A percentile compares a stretch with the other conserved stretches of the same genome.
Conservation (phyloP, 35 echinoderm and acorn worm genomes). For the Apostichopus californicus region DNA sequence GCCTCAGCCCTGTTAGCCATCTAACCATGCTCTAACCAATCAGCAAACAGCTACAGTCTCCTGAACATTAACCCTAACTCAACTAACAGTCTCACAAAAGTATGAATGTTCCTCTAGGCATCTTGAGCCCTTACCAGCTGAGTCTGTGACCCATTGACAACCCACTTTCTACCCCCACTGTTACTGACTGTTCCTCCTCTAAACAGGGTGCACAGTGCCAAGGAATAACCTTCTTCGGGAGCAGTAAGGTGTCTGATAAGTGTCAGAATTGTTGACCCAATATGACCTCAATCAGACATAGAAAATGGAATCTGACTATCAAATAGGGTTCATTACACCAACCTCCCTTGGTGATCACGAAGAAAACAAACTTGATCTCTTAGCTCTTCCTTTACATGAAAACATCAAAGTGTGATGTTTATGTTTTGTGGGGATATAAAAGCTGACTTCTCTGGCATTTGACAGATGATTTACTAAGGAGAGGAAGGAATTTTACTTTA, state of each 20-base stretch:
- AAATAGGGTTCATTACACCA: not conserved
- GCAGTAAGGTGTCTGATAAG: not conserved
- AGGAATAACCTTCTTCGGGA: not conserved
- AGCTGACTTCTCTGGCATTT: too few relatives aligned
- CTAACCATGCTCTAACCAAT: too few relatives aligned
- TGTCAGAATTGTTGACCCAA: not conserved
- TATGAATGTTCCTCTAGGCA: too few relatives aligned
- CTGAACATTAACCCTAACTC: too few relatives aligned
- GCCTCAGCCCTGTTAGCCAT: too few relatives aligned
- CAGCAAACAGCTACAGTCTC: too few relatives aligned
- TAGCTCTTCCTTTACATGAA: not conserved
- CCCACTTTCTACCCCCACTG: not conserved
- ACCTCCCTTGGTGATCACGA: not conserved
- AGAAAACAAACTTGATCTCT: not conserved
- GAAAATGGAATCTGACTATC: not conserved
- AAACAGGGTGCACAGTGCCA: not conserved
- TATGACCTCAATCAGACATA: not conserved
- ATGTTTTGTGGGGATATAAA: too few relatives aligned
- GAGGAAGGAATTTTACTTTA: too few relatives aligned
- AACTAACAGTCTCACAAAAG: too few relatives aligned
- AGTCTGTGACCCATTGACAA: not conserved
- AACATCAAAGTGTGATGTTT: not conserved
- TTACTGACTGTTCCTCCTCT: not conserved
- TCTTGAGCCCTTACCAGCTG: too few relatives aligned
- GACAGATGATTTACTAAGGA: too few relatives aligned